Evolutionary conservation across 2,113 vertebrate genomes (phyloP), one percentile per base, ranked within the genome.

Genomic region (Microcebus ravelobensis): DNA sequence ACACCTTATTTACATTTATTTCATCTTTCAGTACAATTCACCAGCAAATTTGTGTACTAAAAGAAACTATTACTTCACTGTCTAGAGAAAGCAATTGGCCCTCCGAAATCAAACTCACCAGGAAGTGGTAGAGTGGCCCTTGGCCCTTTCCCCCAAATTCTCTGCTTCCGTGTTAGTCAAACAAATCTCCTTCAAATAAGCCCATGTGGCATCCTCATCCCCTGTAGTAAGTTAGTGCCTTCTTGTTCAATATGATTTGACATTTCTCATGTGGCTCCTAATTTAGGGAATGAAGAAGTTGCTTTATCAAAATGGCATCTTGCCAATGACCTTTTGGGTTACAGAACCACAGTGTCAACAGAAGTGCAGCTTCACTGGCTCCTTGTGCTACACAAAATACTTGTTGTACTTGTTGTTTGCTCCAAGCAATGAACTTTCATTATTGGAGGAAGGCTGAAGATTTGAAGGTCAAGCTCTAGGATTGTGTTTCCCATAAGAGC

Each of bases 371-470:
- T 97, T 84, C 57, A 65, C 14, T 34, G 42, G 15, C 50, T 74
- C 21, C 89, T 73, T 50, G 80, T 89, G 73, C 79, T 83, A 42
- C 39, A 89, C 27, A 29, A 88, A 89, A 91, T 83, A 90, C 45
- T 95, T 76, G 36, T 27, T 90, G 82, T 90, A 90, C 45, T 96
- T 73, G 39, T n/a, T 87, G 84, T 91, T 93, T 90, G 73, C 96
- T 94, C 55, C 61, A 74, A 80, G 86, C 88, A 91, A 52, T 89
- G 89, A 90, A 71, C 93, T 97, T 96, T 91, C 50, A 61, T 96
- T 96, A 96, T 45, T 95, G 89, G 70, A 90, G 76, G 68, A 87
- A 95, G 85, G 68, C n/a, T 74, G 82, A 96, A 76, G 93, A 83
- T 92, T 74, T 65, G 77, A 84, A 52, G 91, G 88, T 97, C 86